A percentile compares a stretch with the other conserved stretches of the same genome.
Conservation (phyloP, 2,113 vertebrate species). For the Macroglossus sobrinus region DNA sequence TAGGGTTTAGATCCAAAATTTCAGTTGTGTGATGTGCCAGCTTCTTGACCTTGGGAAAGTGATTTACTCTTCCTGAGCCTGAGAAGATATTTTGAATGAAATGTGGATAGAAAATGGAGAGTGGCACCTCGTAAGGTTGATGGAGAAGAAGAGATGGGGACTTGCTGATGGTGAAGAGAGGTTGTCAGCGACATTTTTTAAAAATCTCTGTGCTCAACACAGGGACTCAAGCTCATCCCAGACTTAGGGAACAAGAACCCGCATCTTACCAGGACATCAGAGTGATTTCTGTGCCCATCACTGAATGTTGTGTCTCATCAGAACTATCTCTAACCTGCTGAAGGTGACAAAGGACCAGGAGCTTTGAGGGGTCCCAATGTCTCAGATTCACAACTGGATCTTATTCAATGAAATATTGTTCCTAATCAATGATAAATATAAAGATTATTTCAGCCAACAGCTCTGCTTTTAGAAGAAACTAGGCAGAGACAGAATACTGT, state of each 20-base stretch:
- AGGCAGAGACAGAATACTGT: not conserved
- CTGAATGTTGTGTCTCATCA: not conserved
- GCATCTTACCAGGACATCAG: not conserved
- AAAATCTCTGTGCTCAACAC: not conserved
- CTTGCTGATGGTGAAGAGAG: not conserved
- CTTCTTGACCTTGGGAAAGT: not conserved
- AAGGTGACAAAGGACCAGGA: not conserved
- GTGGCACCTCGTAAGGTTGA: not conserved
- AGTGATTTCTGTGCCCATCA: not conserved
- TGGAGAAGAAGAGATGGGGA: not conserved
- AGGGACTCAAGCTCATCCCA: not conserved
- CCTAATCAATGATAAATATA: not conserved
- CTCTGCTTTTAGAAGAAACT: not conserved
- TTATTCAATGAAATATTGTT: not conserved
- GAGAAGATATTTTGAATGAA: not conserved
- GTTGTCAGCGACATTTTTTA: not conserved
- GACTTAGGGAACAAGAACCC: not conserved
- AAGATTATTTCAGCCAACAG: not conserved
- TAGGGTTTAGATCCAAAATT: not conserved
- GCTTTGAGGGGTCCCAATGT: not conserved
- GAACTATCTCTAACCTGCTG: not conserved
- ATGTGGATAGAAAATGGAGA: not conserved
- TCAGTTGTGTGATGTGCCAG: not conserved
- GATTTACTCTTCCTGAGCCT: not conserved
- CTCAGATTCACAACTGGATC: not conserved